Conservation (phyloP, 2,888 invertebrate species). For the Caenorhabditis japonica region DNA sequence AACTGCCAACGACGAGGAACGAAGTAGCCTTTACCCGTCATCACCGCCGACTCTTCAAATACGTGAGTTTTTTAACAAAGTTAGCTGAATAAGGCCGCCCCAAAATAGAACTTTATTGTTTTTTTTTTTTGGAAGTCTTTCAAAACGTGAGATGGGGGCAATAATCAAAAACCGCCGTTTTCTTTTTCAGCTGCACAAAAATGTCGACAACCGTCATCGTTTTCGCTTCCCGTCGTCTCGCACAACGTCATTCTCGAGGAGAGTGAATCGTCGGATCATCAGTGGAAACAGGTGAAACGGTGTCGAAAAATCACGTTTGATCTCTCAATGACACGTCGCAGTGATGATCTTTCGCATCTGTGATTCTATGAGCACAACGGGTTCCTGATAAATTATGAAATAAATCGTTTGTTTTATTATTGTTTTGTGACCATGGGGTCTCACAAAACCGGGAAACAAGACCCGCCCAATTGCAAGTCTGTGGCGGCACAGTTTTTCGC, state of each 20-base stretch:
- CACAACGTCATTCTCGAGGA: conserved; percentile 45
- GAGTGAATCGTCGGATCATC: conserved; percentile 42
- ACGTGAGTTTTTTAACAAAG: conserved; percentile 30
- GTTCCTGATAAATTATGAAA: too few relatives aligned
- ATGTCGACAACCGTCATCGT: conserved; percentile 48
- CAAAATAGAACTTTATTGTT: too few relatives aligned
- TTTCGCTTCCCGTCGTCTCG: conserved; percentile 45
- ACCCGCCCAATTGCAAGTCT: too few relatives aligned
- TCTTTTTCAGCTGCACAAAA: conserved; percentile 35
- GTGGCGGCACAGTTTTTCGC: too few relatives aligned
- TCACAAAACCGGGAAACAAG: too few relatives aligned
- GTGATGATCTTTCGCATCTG: conserved; percentile 38
- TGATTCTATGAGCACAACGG: conserved; percentile 10
- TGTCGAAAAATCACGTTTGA: conserved; percentile 48
- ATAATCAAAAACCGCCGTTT: conserved; percentile 29
- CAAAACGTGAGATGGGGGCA: too few relatives aligned
- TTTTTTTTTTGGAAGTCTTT: too few relatives aligned
- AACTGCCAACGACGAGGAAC: conserved; percentile 44
- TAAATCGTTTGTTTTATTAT: too few relatives aligned
- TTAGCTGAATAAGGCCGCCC: too few relatives aligned
- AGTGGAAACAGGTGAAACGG: conserved; percentile 30
- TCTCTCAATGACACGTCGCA: conserved; percentile 37
- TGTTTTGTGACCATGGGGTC: too few relatives aligned
- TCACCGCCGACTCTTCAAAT: conserved; percentile 49
- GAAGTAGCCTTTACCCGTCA: conserved; percentile 46